Conservation (phyloP, 2,113 vertebrate species). For the Picathartes gymnocephalus region DNA sequence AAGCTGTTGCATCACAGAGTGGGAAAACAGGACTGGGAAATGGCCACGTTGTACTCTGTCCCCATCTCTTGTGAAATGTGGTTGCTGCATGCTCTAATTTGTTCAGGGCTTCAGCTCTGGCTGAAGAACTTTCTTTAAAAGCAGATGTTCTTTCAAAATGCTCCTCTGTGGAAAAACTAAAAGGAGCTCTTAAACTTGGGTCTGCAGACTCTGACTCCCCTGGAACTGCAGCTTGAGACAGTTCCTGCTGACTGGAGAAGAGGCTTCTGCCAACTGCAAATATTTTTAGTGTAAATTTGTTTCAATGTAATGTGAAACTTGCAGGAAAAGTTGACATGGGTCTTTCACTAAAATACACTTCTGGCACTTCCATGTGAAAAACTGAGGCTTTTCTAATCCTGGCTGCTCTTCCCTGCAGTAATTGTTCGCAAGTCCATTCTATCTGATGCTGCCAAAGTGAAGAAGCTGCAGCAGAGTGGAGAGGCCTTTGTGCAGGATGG, state of each 20-base stretch:
- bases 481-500: constrained; percentile 79
- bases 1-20: not conserved
- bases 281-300: not conserved
- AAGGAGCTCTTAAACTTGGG: not conserved
- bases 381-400: not conserved
- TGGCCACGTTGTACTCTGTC: not conserved
- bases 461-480: constrained; percentile 75
- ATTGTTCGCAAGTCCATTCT: constrained; percentile 70
- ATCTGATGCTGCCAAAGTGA: constrained; percentile 70
- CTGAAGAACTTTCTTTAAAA: not conserved
- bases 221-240: not conserved
- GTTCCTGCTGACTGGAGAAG: not conserved
- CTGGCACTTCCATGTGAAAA: not conserved
- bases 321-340: fast-evolving
- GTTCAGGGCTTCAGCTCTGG: not conserved
- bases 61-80: not conserved
- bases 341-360: not conserved
- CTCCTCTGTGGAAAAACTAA: not conserved
- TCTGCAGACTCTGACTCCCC: not conserved
- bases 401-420: constrained; percentile 21
- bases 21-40: not conserved
- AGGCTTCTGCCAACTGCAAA: not conserved
- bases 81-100: not conserved
- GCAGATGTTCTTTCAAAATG: not conserved
- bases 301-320: not conserved